A percentile compares a stretch with the other conserved stretches of the same genome.
These are phyloP conservation scores for Aphrophora alni DNA, from an alignment of 2,888 invertebrate genomes.

Conservation along the genomic window DNA sequence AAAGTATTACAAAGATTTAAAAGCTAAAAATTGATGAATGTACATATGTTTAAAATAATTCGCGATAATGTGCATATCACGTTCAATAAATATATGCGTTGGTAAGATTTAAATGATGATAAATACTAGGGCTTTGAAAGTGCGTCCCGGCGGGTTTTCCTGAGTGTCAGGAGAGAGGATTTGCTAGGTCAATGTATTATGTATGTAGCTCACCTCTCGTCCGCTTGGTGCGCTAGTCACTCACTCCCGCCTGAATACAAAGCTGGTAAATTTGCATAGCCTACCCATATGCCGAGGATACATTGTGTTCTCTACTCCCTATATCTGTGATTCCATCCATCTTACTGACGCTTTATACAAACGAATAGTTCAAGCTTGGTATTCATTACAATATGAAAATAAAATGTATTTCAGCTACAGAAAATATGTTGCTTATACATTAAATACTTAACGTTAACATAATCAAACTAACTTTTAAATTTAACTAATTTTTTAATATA, in stretches of 20 bases:
- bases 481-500: no score
- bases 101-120: neutral
- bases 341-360: neutral
- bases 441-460: no score
- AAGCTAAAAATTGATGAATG: no score
- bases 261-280: neutral
- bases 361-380: neutral
- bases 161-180: neutral
- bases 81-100: no score
- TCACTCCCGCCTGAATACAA: neutral
- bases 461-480: no score
- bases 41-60: no score
- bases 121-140: neutral
- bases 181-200: conserved; percentile 2
- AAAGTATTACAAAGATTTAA: no score
- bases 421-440: no score
- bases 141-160: neutral
- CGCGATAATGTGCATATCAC: no score
- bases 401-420: no score
- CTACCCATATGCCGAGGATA: neutral
- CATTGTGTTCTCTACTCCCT: neutral
- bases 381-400: neutral
- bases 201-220: neutral
- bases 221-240: neutral
- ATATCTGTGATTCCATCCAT: conserved; percentile 9